These are phyloP conservation scores for Rhea americana DNA, from an alignment of 2,113 vertebrate species.

Conservation along the genomic window DNA sequence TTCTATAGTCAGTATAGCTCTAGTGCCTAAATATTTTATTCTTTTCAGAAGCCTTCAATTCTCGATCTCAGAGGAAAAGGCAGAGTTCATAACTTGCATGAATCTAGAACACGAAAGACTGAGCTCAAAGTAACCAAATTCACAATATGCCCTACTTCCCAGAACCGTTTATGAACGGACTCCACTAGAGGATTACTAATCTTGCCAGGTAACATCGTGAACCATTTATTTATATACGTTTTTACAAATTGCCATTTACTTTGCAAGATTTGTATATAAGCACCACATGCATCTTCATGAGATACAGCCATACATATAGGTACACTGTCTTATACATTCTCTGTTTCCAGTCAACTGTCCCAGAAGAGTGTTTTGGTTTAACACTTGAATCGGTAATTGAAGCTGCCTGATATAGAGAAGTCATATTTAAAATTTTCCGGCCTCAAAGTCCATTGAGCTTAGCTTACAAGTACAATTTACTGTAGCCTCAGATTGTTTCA, in stretches of 20 bases:
- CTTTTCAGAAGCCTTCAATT: not conserved
- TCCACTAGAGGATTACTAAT: not conserved
- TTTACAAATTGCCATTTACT: not conserved
- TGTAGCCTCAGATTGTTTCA: not conserved
- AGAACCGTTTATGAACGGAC: not conserved
- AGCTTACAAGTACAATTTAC: not conserved
- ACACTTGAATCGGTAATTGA: not conserved
- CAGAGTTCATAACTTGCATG: not conserved
- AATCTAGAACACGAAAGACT: not conserved
- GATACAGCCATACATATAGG: not conserved
- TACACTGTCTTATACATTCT: not conserved
- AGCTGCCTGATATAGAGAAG: not conserved
- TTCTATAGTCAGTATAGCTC: no score
- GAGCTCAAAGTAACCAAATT: not conserved
- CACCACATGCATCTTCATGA: fast-evolving
- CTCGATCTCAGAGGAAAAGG: not conserved
- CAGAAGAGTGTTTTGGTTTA: not conserved
- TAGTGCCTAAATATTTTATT: not conserved
- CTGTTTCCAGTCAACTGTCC: not conserved
- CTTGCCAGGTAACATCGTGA: not conserved
- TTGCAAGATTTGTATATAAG: not conserved
- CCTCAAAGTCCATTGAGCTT: not conserved
- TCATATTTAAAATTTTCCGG: not conserved
- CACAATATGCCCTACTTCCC: not conserved
- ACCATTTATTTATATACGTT: not conserved